Base-by-base conservation (phyloP, 2,113 vertebrate species). In the Syngnathus scovelli region DNA sequence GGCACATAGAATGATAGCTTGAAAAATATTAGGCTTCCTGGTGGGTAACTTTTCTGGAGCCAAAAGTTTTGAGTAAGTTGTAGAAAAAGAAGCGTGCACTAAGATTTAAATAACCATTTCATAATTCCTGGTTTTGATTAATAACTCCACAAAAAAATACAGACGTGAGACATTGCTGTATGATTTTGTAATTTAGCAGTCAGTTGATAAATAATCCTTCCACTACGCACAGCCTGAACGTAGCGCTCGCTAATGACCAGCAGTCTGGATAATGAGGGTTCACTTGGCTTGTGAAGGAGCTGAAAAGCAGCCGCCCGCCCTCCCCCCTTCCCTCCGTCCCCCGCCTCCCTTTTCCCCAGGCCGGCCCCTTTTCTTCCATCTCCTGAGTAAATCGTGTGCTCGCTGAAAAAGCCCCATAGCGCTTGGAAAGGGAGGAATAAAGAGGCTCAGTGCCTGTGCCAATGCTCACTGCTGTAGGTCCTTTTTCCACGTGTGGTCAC, bases 381-480 rank as follows among this genome's bases (percentile, higher is more conserved):
- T 86, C 85, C 90, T 85, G 89, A 91, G 79, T 83, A 88, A 91
- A 88, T 89, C 77, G 81, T 89, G 83, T 81, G 80, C 91, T 92
- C 73, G 48, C 82, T 89, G 82, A 90, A 92, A 89, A 89, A 87
- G 85, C 84, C 77, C 73, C 88, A 86, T 72, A 87, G 89, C 79
- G 85, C 87, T 91, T 87, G 86, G 87, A 91, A 93, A 90, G 84
- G 90, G 83, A 79, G 68, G 91, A 92, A 93, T 93, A 94, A 93
- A 94, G 92, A 93, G 86, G 85, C 91, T 92, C 90, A 93, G 92
- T 90, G 86, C 87, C 87, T 83, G 86, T 91, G 94, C 92, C 93
- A 93, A 75, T 82, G 68, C 82, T 87, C 93, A 90, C 92, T 93
- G 94, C 94, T 94, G 94, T 95, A 95, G 94, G 94, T 96, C 95